Evolutionary conservation across 1,140 invertebrate genomes (phyloP).

Genomic region (Pissodes strobi): DNA sequence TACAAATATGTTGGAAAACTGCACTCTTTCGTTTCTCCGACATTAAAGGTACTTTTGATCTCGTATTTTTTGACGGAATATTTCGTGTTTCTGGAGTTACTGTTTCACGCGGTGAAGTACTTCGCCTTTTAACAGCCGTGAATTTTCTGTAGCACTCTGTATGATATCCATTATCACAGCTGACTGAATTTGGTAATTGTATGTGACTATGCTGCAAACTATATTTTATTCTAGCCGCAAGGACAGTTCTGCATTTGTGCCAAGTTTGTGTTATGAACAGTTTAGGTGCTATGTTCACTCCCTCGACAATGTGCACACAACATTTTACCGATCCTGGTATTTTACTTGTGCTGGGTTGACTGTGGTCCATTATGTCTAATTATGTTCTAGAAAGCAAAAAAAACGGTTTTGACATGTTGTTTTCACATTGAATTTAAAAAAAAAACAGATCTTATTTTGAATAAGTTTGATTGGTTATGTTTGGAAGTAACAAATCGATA

Average conservation of each 20-base stretch:
- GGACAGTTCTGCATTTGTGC: neutral
- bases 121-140: neutral
- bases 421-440: too few relatives aligned
- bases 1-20: neutral
- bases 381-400: too few relatives aligned
- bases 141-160: neutral
- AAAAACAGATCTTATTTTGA: too few relatives aligned
- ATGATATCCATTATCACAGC: neutral
- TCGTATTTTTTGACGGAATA: neutral
- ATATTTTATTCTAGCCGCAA: constrained; percentile 1
- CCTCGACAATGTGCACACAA: too few relatives aligned
- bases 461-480: too few relatives aligned
- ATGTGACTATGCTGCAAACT: neutral
- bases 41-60: neutral
- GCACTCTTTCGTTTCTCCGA: neutral
- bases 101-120: neutral
- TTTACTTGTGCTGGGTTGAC: too few relatives aligned
- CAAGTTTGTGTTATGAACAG: too few relatives aligned
- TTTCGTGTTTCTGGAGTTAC: neutral
- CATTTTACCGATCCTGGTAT: too few relatives aligned
- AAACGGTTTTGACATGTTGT: too few relatives aligned
- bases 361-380: too few relatives aligned
- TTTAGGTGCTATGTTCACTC: too few relatives aligned
- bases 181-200: neutral
- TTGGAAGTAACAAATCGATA: too few relatives aligned